A percentile compares a stretch with the other conserved stretches of the same genome.
Conservation (phyloP, 2,113 vertebrate genomes). For the Pan paniscus region DNA sequence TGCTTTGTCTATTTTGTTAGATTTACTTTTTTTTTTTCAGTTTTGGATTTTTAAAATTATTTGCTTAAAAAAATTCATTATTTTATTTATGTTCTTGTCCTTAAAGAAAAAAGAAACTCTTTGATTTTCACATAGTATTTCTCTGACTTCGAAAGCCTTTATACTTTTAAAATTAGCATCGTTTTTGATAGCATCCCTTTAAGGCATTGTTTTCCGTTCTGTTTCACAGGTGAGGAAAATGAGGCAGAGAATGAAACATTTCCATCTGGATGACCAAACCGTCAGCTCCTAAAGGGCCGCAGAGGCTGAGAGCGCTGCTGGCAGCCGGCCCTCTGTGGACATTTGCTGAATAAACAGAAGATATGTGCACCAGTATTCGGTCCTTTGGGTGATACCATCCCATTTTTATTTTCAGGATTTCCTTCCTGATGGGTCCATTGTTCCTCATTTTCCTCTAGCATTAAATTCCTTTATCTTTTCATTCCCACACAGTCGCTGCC, state of each 20-base stretch:
- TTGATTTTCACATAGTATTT: background rate
- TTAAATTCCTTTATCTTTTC: background rate
- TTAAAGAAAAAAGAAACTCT: background rate
- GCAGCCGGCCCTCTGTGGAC: background rate
- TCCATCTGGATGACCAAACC: background rate
- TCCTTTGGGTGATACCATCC: background rate
- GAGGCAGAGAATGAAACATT: background rate
- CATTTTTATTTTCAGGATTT: slow-evolving; percentile 42
- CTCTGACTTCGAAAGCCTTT: background rate
- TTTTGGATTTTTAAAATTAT: background rate
- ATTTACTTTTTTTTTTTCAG: background rate
- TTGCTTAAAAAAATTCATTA: background rate
- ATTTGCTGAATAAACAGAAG: background rate
- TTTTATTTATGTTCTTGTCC: background rate
- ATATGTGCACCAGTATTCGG: background rate
- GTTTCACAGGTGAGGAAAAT: background rate
- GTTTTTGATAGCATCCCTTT: background rate
- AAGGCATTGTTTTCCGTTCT: background rate
- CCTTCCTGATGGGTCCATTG: background rate
- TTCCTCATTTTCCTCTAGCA: background rate
- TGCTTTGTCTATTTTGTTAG: background rate
- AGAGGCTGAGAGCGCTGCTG: no score
- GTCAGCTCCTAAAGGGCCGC: background rate
- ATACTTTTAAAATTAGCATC: background rate
- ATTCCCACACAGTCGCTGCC: background rate